phyloP scores from a whole-genome alignment of 2,888 invertebrate species.

The Plutella xylostella region DNA sequence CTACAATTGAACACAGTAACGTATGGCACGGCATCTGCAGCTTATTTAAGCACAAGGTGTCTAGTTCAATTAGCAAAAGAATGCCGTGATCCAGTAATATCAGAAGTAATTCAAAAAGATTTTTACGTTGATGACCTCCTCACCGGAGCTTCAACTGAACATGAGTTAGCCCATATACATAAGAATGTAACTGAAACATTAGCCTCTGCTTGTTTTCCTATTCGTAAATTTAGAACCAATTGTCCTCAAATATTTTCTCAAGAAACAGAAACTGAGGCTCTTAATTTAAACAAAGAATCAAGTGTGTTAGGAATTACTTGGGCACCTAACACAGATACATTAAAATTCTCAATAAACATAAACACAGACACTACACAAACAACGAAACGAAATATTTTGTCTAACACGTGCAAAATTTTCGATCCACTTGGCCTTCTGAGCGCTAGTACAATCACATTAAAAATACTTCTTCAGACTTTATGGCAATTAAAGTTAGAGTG shows the following conservation, averaged over 20 bases:
- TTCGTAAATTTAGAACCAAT: constrained; percentile 13
- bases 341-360: constrained; percentile 15
- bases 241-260: not conserved
- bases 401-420: not conserved
- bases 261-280: too few relatives aligned
- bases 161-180: not conserved
- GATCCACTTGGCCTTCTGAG: constrained; percentile 12
- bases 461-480: constrained; percentile 9
- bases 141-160: constrained; percentile 1
- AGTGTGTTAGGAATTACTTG: constrained; percentile 16
- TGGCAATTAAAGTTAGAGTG: constrained; percentile 7
- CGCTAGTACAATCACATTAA: constrained; percentile 6
- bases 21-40: constrained; percentile 6
- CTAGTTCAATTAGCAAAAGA: constrained; percentile 7
- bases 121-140: constrained; percentile 8
- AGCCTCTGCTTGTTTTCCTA: constrained; percentile 4
- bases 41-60: constrained; percentile 3
- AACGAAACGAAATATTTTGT: constrained; percentile 14
- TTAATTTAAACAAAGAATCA: too few relatives aligned
- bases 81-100: not conserved
- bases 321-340: constrained; percentile 15
- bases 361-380: too few relatives aligned
- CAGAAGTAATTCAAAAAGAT: constrained; percentile 6
- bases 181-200: constrained; percentile 2
- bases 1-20: constrained; percentile 5